Evolutionary conservation across 2,797 vertebrate genomes (phyloP).

Genomic region (Hyperoplus lanceolatus): DNA sequence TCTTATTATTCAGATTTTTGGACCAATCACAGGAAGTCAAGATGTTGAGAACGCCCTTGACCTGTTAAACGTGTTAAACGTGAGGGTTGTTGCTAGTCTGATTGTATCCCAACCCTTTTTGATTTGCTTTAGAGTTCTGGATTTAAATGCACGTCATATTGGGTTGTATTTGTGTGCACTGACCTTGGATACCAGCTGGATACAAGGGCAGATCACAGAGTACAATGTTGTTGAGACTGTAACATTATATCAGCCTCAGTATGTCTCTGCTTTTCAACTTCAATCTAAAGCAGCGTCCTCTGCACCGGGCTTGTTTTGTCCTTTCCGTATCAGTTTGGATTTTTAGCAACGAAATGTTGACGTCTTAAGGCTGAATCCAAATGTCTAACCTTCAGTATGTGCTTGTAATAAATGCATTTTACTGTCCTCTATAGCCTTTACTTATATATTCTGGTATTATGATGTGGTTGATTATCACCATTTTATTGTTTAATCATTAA

Average conservation of each 20-base stretch:
- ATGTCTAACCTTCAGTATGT: too few species aligned
- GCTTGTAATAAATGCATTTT: too few species aligned
- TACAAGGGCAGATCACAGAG: not conserved
- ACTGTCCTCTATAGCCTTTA: too few species aligned
- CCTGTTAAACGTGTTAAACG: not conserved
- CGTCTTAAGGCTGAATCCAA: not conserved
- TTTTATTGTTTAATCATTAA: too few species aligned
- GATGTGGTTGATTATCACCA: too few species aligned
- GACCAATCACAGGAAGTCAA: too few species aligned
- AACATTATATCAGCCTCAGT: not conserved
- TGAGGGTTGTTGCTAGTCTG: not conserved
- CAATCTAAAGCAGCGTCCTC: not conserved
- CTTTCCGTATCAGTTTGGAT: not conserved
- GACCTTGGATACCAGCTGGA: not conserved
- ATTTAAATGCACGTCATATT: not conserved
- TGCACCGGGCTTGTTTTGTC: not conserved
- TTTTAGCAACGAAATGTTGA: not conserved
- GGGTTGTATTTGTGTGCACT: not conserved
- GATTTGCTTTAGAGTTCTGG: not conserved
- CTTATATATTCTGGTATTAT: too few species aligned
- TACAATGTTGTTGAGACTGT: conserved; percentile 11
- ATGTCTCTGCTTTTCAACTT: not conserved
- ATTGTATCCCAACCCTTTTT: not conserved
- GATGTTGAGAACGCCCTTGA: too few species aligned
- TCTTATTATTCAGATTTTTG: too few species aligned